Base-by-base conservation (phyloP, 2,888 invertebrate genomes). In the Sturmia bella region DNA sequence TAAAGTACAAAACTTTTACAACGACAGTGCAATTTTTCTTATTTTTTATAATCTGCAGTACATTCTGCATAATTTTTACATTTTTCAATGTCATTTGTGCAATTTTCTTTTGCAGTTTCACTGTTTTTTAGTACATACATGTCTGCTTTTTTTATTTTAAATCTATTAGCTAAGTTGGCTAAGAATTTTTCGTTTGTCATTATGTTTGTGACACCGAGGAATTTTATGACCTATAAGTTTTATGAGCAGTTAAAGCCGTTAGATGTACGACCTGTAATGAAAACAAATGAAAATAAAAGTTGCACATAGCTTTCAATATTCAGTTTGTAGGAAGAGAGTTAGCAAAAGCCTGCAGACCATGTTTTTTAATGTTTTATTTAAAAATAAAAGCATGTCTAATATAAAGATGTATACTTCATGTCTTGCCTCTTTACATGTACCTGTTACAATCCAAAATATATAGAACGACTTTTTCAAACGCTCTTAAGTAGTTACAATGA, bases 1-100 rank as follows among this genome's bases (percentile, higher is more conserved):
- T 76, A 68, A 72, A 66, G 64, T 76, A 66, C 54, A 76, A 80
- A 79, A 83, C 61, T 78, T 78, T 83, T 75, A 70, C 64, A 66
- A 59, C 63, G 70, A 70, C 74, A 76, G 50, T 75, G 69, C 68
- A 75, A 64, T 80, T 66, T 79, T 69, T 72, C 72, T 66, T 57
- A 64, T 64, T 64, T 52, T 68, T 68, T 73, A 24, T 68, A 77
- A 56, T 70, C 80, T 83, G 75, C 79, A 78, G 74, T 80, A 74
- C 77, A 70, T 84, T 85, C 89, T 87, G 90, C 90, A 89, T 89
- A 90, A 90, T 89, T 88, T 89, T 87, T 87, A 86, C 89, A 89
- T 89, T 88, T 89, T 88, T 89, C 89, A 89, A 88, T 88, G 89
- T 89, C 90, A 89, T 78, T 81, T 83, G 66, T 64, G 79, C 69